Evolutionary conservation across 2,888 invertebrate genomes (phyloP).

Genomic region (Nemotelus nigrinus): DNA sequence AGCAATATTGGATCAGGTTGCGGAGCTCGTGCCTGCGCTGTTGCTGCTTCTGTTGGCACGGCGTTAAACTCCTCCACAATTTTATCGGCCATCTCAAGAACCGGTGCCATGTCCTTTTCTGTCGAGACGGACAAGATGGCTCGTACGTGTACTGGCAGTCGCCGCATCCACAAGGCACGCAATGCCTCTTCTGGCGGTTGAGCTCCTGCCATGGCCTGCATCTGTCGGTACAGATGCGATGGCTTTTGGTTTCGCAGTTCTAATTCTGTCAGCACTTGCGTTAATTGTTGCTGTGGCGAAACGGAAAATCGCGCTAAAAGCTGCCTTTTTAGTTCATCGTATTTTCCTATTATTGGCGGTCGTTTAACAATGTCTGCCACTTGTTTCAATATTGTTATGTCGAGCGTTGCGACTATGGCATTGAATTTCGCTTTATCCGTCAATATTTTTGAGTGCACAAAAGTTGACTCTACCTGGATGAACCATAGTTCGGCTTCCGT

Average conservation of each 20-base stretch:
- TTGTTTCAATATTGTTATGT: conserved; percentile 5
- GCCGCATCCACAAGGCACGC: too few relatives aligned
- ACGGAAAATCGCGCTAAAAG: not conserved
- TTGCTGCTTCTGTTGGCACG: not conserved
- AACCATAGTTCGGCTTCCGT: too few relatives aligned
- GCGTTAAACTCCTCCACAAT: not conserved
- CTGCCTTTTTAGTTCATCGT: conserved; percentile 11
- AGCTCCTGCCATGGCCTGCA: conserved; percentile 5
- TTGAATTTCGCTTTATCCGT: not conserved
- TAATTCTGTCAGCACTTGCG: not conserved
- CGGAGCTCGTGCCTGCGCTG: not conserved
- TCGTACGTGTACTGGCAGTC: not conserved
- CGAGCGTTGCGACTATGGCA: not conserved
- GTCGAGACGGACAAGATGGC: conserved; percentile 10
- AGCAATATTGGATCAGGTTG: not conserved
- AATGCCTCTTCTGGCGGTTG: not conserved
- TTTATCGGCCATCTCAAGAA: not conserved
- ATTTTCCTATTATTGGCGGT: not conserved
- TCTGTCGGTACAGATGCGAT: conserved; percentile 11
- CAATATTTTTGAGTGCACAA: not conserved
- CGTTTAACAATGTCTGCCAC: conserved; percentile 2
- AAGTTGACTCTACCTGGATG: not conserved
- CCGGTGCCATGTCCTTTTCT: not conserved
- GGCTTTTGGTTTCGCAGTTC: conserved; percentile 8
- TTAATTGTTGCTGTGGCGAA: not conserved